These are phyloP conservation scores for Tringa solitaria DNA, from an alignment of 2,113 vertebrate genomes.

Conservation along the genomic window DNA sequence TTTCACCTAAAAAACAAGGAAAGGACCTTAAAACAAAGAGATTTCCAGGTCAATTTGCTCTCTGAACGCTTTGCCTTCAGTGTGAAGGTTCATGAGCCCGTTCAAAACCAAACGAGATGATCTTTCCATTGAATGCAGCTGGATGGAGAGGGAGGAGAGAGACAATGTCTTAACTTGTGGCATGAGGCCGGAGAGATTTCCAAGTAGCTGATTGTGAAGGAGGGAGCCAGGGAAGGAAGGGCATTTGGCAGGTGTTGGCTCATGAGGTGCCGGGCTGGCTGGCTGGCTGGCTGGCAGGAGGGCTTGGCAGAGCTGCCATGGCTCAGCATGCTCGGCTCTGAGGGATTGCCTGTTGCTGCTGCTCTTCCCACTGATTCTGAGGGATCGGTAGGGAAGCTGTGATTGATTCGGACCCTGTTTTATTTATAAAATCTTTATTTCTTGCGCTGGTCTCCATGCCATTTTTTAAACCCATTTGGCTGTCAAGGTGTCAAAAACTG, in stretches of 20 bases:
- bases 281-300: not conserved
- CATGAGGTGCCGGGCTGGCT: not conserved
- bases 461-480: not conserved
- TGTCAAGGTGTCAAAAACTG: conserved; percentile 46
- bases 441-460: not conserved
- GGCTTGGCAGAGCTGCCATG: not conserved
- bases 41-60: not conserved
- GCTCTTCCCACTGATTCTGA: not conserved
- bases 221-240: not conserved
- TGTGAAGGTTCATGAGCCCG: not conserved
- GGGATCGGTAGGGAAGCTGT: not conserved
- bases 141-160: not conserved
- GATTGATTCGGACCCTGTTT: not conserved
- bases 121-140: not conserved
- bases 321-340: accelerated
- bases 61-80: not conserved
- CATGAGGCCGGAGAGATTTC: not conserved
- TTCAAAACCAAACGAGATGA: no score
- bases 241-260: not conserved
- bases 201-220: not conserved
- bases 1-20: not conserved
- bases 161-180: not conserved
- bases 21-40: not conserved
- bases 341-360: not conserved
- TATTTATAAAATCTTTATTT: conserved; percentile 19